A percentile compares a stretch with the other conserved stretches of the same genome.
Conservation (phyloP, 2,797 vertebrate genomes). For the Lepilemur septentrionalis region DNA sequence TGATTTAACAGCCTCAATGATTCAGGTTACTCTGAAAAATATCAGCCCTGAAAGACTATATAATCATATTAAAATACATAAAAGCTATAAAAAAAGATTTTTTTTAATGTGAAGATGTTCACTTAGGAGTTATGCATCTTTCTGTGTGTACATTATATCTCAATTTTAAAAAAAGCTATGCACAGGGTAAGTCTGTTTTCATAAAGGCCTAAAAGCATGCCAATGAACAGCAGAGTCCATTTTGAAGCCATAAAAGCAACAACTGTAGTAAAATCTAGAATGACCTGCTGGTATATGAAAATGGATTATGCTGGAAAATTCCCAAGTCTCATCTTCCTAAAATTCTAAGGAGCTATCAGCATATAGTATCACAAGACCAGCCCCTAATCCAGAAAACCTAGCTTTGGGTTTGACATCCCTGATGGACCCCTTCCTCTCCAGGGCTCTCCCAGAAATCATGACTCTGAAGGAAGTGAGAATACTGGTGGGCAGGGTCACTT, state of each 20-base stretch:
- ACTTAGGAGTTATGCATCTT: too few relatives aligned
- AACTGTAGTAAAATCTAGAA: slow-evolving; percentile 24
- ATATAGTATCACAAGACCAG: not conserved
- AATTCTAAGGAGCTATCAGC: not conserved
- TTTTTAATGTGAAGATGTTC: too few relatives aligned
- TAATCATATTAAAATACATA: slow-evolving; percentile 19
- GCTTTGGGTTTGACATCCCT: not conserved
- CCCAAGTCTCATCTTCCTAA: not conserved
- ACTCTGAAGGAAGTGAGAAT: not conserved
- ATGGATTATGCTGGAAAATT: not conserved
- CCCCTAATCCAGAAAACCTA: not conserved
- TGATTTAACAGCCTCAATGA: slow-evolving; percentile 11
- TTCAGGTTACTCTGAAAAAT: slow-evolving; percentile 33
- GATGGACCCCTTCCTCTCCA: not conserved
- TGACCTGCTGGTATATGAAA: not conserved
- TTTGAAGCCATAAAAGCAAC: slow-evolving; percentile 5
- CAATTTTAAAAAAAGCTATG: not conserved
- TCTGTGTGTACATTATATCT: too few relatives aligned
- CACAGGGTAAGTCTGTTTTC: not conserved
- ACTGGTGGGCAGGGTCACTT: not conserved
- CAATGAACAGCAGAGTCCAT: not conserved
- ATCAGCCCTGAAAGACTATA: not conserved
- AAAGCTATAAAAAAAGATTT: not conserved
- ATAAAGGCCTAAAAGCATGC: not conserved
- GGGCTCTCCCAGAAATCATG: not conserved